Percentiles rank a stretch among this genome's conserved stretches.
phyloP scores from a whole-genome alignment of 2,797 vertebrate genomes.

The Neosilurus mollespiculum region DNA sequence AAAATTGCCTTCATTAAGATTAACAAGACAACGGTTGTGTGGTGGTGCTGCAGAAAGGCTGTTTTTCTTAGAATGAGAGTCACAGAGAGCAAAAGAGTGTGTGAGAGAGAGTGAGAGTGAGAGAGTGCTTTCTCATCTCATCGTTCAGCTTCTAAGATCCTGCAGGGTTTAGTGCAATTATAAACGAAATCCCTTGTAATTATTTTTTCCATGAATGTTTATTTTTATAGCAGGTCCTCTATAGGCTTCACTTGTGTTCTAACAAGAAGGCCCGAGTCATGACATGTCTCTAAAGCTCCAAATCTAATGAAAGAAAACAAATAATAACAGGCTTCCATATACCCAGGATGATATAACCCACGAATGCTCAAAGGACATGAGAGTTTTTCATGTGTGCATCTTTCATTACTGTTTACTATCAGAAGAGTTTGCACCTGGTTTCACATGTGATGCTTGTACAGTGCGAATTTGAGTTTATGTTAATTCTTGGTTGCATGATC shows the following conservation, averaged over 20 bases:
- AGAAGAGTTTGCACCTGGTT: not conserved
- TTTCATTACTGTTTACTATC: slow-evolving; percentile 2
- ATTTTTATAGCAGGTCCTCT: slow-evolving; percentile 48
- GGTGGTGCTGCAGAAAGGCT: slow-evolving; percentile 33
- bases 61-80: slow-evolving; percentile 47
- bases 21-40: slow-evolving; percentile 41
- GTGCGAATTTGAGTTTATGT: not conserved
- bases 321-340: slow-evolving; percentile 29
- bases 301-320: slow-evolving; percentile 59
- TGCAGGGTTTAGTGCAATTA: slow-evolving; percentile 45
- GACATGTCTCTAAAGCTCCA: slow-evolving; percentile 33
- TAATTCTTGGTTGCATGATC: not conserved
- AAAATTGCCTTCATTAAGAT: slow-evolving; percentile 41
- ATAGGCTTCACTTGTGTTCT: slow-evolving; percentile 43
- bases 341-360: slow-evolving; percentile 27
- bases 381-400: not conserved
- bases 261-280: slow-evolving; percentile 31
- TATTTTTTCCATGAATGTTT: slow-evolving; percentile 56
- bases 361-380: slow-evolving; percentile 19
- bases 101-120: slow-evolving; percentile 19
- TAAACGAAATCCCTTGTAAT: slow-evolving; percentile 49
- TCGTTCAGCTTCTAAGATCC: slow-evolving; percentile 30
- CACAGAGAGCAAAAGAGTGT: slow-evolving; percentile 13
- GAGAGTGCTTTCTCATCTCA: slow-evolving; percentile 40
- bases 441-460: not conserved